A percentile compares a stretch with the other conserved stretches of the same genome.
phyloP scores from a whole-genome alignment of 53 echinoderm and acorn worm species.

The Arbacia lixula region DNA sequence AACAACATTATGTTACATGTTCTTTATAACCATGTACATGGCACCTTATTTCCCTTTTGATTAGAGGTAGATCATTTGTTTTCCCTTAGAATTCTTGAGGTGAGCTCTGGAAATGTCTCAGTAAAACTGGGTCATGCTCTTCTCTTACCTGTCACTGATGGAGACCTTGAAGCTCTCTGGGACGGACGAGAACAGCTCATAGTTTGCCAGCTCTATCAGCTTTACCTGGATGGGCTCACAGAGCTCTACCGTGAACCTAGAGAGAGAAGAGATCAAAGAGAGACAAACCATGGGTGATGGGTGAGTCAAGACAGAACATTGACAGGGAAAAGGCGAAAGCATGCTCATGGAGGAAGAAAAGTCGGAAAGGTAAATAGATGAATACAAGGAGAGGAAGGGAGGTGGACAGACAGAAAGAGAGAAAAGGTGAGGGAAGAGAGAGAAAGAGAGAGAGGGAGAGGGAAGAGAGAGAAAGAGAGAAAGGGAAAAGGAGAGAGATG shows the following conservation, averaged over 20 bases:
- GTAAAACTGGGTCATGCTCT: too few relatives aligned
- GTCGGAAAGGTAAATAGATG: neutral
- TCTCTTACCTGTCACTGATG: slow-evolving; percentile 89
- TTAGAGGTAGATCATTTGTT: too few relatives aligned
- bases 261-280: neutral
- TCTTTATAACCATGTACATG: too few relatives aligned
- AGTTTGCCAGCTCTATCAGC: slow-evolving; percentile 91
- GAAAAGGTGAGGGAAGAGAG: neutral
- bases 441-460: neutral
- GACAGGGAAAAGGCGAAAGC: neutral
- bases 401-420: neutral
- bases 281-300: neutral
- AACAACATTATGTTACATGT: too few relatives aligned
- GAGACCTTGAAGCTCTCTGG: slow-evolving; percentile 92
- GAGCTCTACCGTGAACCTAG: slow-evolving; percentile 86
- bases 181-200: slow-evolving; percentile 90
- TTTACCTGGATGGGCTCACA: slow-evolving; percentile 98
- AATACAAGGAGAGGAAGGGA: too few relatives aligned
- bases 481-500: neutral
- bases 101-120: too few relatives aligned
- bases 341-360: neutral
- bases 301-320: too few relatives aligned
- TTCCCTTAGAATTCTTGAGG: too few relatives aligned
- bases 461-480: neutral
- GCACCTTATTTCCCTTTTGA: too few relatives aligned